These are phyloP conservation scores for Athalia circularis DNA, from an alignment of 2,888 invertebrate genomes.

Conservation along the genomic window DNA sequence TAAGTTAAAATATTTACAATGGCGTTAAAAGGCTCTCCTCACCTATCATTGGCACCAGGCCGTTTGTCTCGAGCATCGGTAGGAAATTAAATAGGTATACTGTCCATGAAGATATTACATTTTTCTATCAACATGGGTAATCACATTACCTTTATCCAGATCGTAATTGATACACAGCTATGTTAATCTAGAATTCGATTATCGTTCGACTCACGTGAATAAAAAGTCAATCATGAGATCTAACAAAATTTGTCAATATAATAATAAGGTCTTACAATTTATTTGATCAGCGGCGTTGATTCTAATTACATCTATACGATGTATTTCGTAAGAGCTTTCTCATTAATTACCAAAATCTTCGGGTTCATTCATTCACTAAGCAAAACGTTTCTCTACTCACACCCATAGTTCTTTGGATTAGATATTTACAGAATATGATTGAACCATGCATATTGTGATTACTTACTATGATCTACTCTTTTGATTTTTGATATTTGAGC, in stretches of 20 bases:
- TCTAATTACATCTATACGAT: conserved; percentile 4
- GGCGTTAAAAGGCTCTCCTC: neutral
- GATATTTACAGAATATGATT: no score
- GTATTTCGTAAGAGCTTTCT: neutral
- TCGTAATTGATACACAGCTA: neutral
- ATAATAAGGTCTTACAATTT: neutral
- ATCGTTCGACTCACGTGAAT: neutral
- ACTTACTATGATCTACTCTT: neutral
- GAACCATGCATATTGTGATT: neutral
- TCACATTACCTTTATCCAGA: neutral
- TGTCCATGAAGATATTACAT: neutral
- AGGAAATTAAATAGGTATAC: conserved; percentile 17
- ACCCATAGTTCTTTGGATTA: neutral
- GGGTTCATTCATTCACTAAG: neutral
- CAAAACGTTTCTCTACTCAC: neutral
- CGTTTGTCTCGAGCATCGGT: conserved; percentile 12
- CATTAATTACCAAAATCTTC: neutral
- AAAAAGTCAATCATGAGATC: neutral
- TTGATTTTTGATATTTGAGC: neutral
- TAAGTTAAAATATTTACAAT: conserved; percentile 23
- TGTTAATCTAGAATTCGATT: neutral
- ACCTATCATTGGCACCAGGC: neutral
- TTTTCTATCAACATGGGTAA: neutral
- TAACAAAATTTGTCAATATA: neutral
- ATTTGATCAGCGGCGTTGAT: neutral